Evolutionary conservation across 92 coral and sea anemone species (phyloP).

Genomic region (Virgularia gustaviana): DNA sequence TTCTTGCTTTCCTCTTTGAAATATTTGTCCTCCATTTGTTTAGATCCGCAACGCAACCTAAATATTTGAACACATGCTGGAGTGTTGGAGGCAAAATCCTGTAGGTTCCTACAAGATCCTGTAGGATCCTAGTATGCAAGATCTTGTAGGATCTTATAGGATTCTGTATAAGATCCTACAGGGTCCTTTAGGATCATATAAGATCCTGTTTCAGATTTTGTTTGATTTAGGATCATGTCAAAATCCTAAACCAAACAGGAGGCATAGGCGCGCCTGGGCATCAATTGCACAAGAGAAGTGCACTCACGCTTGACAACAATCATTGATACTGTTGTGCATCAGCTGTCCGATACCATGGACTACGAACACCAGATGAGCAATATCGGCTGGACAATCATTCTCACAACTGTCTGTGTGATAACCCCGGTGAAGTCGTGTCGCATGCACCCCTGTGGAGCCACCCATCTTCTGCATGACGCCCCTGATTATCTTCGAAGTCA

Average conservation of each 20-base stretch:
- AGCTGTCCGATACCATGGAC: constrained; percentile 97
- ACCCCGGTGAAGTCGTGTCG: constrained; percentile 88
- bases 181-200: no score
- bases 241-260: no score
- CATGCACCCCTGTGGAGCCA: constrained; percentile 52
- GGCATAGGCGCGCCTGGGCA: background rate
- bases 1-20: constrained; percentile 56
- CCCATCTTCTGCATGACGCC: constrained; percentile 87
- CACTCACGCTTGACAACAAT: constrained; percentile 81
- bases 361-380: constrained; percentile 91
- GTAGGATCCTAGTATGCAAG: no score
- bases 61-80: constrained; percentile 18
- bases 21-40: constrained; percentile 68
- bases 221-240: no score
- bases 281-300: background rate
- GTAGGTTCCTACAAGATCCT: no score
- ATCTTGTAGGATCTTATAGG: no score
- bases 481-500: constrained; percentile 89
- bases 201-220: no score
- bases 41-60: constrained; percentile 69
- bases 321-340: constrained; percentile 83
- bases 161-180: no score
- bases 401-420: constrained; percentile 69
- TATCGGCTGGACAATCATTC: constrained; percentile 73
- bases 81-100: constrained; percentile 8